Evolutionary conservation across 2,888 invertebrate genomes (phyloP).

Genomic region (Ceraclea dissimilis): DNA sequence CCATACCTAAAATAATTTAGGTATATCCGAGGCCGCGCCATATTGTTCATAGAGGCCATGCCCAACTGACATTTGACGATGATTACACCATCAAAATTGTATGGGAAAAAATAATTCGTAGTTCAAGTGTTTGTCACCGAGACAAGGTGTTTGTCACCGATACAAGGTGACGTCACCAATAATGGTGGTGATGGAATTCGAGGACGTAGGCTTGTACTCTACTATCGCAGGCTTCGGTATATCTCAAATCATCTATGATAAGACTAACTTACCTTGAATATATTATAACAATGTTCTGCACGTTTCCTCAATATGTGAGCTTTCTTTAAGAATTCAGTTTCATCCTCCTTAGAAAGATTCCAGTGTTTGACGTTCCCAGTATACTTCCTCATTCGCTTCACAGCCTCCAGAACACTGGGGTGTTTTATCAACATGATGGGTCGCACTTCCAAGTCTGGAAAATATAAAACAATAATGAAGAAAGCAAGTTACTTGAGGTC

Average conservation of each 20-base stretch:
- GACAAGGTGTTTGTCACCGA: too few species aligned
- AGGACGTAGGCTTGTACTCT: too few species aligned
- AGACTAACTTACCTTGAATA: constrained; percentile 33
- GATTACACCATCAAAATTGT: too few species aligned
- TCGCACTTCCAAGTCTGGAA: constrained; percentile 52
- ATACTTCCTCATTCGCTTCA: constrained; percentile 68
- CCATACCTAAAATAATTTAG: too few species aligned
- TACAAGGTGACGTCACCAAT: too few species aligned
- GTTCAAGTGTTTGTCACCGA: too few species aligned
- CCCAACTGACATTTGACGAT: too few species aligned
- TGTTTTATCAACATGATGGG: constrained; percentile 75
- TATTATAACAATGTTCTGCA: constrained; percentile 49
- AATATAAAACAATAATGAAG: constrained; percentile 19
- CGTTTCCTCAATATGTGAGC: constrained; percentile 63
- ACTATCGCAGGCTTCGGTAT: too few species aligned
- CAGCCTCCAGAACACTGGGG: constrained; percentile 69
- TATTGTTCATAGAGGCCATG: too few species aligned
- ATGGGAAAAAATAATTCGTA: too few species aligned
- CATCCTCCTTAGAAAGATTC: constrained; percentile 56
- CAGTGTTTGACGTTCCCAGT: constrained; percentile 72
- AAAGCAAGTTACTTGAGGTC: neutral
- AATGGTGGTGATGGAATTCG: too few species aligned
- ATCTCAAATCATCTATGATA: neutral
- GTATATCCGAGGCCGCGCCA: too few species aligned
- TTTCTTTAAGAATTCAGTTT: constrained; percentile 55